Base-by-base conservation (phyloP, 2,113 vertebrate genomes). In the Epinephelus moara region DNA sequence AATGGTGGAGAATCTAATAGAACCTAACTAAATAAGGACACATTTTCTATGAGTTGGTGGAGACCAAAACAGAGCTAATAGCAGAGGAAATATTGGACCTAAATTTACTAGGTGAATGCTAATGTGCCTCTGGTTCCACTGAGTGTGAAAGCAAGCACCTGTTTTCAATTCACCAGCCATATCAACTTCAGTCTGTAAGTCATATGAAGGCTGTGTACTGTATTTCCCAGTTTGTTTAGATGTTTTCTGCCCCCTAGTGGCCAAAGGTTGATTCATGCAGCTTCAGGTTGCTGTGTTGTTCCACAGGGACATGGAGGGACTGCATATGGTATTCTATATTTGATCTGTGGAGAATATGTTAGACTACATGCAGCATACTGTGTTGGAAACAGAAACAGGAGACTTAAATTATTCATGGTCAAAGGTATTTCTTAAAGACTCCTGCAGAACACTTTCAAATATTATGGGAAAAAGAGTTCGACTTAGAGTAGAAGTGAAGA, bases 221-320 rank as follows among this genome's bases (percentile, higher is more conserved):
- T 7, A 18, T 81, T 9, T 53, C 62, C 18, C 23, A 33, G 12
- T 12, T 50, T 81, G 37, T 61, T 25, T 30, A 4, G 63, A 37
- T 73, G 18, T 61, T n/a, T 68, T 33, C 63, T 71, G 71, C 52
- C 66, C 45, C 15, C 66, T 53, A 18, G 30, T 71, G 70, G 50
- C n/a, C 23, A 33, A 71, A 66, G 1, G 2, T 4, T 19, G 27
- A 66, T 33, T 50, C 4, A n/a, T 4, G 53, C 13, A 30, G 11
- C 11, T 27, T 40, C 4, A 75, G 14, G 13, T 19, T 61, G 11
- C 13, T 59, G 5, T 8, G 3, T 30, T 33, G 23, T 19, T 3
- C 25, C 23, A 60, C 33, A 37, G 10, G 27, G 61, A 74, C 21
- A 33, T 33, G 6, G 47, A 33, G 49, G 19, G 59, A 47, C 30